Evolutionary conservation across 2,888 invertebrate species (phyloP), one percentile per base, ranked within the genome.

Genomic region (Dynastes maya): DNA sequence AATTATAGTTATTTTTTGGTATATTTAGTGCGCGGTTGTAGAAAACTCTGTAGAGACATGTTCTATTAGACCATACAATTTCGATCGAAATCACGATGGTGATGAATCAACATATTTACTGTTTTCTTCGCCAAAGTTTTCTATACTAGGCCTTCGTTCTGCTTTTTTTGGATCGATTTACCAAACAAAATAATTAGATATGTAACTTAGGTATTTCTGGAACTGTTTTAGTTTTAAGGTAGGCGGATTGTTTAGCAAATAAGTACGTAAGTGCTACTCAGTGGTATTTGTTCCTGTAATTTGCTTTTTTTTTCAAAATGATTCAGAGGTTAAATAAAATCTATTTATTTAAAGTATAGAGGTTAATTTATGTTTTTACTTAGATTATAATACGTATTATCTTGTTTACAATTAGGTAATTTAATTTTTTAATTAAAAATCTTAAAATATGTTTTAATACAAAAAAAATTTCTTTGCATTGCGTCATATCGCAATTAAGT

Each of bases 1-100:
- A 68, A 68, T 68, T 49, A 68, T 49, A 67, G 40, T 45, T 67
- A 65, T 16, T 65, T 65, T 65, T 65, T 40, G 40, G 65, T n/a
- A 40, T 22, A 22, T 63, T 45, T 5, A 61, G 5, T 58, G 27
- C 4, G 32, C 32, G 11, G 13, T 32, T 63, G 4, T 32, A 32
- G 32, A 63, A 32, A 32, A 63, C 11, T 32, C 32, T 27, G 6
- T 8, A 8, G 55, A 22, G 8, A 58, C 53, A 5, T 2, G n/a
- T 13, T 53, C n/a, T 37, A 32, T 32, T 53, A 8, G 13, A 53
- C 53, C 53, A 16, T 13, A 16, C 4, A 16, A n/a, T 13, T 53
- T 53, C 13, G 16, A 2, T n/a, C 13, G 53, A 5, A 16, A 53
- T 53, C 6, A 53, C 13, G 11, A 27, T 32, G 32, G 4, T 13